Evolutionary conservation across 2,888 invertebrate species (phyloP).

Genomic region (Microplitis deprimator): DNA sequence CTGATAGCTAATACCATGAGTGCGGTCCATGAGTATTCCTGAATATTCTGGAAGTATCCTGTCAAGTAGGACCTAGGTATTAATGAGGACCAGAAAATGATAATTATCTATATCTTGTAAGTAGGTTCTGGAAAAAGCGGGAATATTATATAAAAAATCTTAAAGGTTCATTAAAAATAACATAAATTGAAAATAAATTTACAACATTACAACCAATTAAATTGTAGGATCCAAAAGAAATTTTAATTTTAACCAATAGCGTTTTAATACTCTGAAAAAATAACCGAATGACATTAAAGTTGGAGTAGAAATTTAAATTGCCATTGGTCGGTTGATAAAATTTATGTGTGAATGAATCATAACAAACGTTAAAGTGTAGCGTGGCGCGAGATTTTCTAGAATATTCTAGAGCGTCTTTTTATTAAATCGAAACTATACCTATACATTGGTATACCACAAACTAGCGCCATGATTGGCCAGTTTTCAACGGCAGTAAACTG

Average conservation of each 20-base stretch:
- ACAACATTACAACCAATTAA: neutral
- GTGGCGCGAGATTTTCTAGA: conserved; percentile 55
- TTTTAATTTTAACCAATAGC: neutral
- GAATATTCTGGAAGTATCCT: no score
- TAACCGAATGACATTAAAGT: neutral
- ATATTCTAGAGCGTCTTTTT: conserved; percentile 59
- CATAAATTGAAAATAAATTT: neutral
- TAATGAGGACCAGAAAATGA: no score
- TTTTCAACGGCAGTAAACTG: conserved; percentile 50
- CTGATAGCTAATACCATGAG: no score
- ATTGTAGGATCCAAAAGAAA: neutral
- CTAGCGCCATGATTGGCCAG: conserved; percentile 59
- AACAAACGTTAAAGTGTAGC: neutral
- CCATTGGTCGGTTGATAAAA: neutral
- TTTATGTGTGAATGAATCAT: neutral
- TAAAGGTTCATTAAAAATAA: neutral
- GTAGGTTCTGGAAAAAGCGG: no score
- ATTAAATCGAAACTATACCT: conserved; percentile 47
- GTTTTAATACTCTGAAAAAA: neutral
- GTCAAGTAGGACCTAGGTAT: no score
- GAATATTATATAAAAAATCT: neutral
- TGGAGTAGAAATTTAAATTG: neutral
- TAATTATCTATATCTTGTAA: no score
- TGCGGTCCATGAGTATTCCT: no score
- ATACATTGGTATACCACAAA: neutral